Conservation (phyloP, 2,113 vertebrate genomes). For the Sula dactylatra region DNA sequence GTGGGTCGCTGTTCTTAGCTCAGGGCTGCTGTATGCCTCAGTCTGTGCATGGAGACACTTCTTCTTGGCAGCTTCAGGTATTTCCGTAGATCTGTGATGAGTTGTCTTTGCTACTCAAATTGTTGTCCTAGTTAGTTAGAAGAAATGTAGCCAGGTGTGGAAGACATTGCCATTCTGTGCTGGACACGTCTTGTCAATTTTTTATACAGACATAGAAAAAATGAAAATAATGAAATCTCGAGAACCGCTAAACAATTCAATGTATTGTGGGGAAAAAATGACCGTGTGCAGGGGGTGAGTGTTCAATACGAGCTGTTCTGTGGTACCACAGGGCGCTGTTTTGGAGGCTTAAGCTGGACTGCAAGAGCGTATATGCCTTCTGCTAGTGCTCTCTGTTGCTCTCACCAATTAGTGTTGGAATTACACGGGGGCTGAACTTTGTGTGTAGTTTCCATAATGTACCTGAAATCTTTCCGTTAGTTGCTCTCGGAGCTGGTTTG, state of each 20-base stretch:
- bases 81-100: background rate
- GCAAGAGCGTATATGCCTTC: background rate
- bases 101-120: background rate
- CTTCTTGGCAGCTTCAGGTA: background rate
- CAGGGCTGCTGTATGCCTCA: background rate
- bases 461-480: background rate
- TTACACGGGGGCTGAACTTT: background rate
- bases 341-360: background rate
- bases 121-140: background rate
- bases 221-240: background rate
- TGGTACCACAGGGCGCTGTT: background rate
- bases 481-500: background rate
- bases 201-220: background rate
- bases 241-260: background rate
- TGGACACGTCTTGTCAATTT: background rate
- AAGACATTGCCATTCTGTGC: background rate
- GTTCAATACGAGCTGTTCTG: rapidly evolving
- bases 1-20: background rate
- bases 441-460: background rate
- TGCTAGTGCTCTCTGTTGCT: background rate
- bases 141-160: background rate
- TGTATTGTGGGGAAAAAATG: rapidly evolving
- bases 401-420: background rate
- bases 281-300: background rate
- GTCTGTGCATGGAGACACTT: background rate